These are phyloP conservation scores for Torymus tubicola DNA, from an alignment of 2,888 invertebrate genomes.

Conservation along the genomic window DNA sequence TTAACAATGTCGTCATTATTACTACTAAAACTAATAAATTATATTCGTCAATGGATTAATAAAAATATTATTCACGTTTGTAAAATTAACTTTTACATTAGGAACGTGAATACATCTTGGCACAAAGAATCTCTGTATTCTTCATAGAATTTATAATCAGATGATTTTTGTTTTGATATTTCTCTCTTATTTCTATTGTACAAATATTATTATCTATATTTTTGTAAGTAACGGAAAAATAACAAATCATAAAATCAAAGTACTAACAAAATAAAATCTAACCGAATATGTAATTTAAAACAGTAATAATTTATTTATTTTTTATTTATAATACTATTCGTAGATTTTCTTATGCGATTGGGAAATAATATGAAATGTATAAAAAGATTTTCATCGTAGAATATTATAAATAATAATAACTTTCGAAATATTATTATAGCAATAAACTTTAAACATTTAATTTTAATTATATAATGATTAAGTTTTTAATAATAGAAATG, in stretches of 20 bases:
- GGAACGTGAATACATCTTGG: slow-evolving; percentile 9
- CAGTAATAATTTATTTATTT: neutral
- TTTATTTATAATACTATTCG: neutral
- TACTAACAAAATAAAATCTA: neutral
- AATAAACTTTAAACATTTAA: no score
- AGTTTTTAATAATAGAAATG: no score
- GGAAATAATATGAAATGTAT: no score
- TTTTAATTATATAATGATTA: no score
- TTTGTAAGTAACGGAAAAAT: neutral
- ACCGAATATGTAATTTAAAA: neutral
- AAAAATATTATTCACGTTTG: slow-evolving; percentile 8
- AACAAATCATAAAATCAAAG: neutral
- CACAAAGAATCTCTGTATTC: slow-evolving; percentile 13
- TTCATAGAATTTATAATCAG: neutral
- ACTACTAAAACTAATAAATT: slow-evolving; percentile 7
- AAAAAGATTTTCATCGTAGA: no score
- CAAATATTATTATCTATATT: neutral
- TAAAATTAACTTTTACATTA: neutral
- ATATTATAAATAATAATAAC: no score
- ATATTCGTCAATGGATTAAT: neutral
- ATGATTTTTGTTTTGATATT: slow-evolving; percentile 5
- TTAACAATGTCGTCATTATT: neutral
- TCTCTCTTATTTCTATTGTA: neutral
- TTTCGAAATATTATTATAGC: no score
- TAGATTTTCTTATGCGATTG: no score